phyloP scores from a whole-genome alignment of 2,113 vertebrate genomes.

The Pipra filicauda region DNA sequence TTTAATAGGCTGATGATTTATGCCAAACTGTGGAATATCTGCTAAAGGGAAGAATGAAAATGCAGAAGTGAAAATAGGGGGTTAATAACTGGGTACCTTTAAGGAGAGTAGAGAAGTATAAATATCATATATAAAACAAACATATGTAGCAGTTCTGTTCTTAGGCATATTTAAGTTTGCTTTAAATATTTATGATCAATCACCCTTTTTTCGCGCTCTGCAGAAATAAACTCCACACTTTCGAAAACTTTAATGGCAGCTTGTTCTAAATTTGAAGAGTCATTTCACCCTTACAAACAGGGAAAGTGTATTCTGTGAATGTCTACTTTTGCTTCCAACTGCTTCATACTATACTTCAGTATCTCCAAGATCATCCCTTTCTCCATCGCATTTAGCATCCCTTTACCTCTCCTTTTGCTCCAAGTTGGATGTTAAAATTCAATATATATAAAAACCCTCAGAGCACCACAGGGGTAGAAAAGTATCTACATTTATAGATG shows the following conservation, averaged over 20 bases:
- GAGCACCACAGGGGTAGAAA: neutral
- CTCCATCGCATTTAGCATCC: neutral
- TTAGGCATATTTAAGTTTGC: neutral
- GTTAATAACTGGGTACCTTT: neutral
- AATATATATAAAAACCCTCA: neutral
- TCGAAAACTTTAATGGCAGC: neutral
- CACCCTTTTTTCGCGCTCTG: neutral
- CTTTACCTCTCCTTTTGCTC: neutral
- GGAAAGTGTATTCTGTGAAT: neutral
- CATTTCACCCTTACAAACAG: neutral
- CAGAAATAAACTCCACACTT: slow-evolving; percentile 19
- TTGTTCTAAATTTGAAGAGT: neutral
- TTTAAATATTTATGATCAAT: neutral
- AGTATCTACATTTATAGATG: neutral
- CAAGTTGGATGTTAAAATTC: neutral
- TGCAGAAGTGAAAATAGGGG: neutral
- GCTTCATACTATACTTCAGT: neutral
- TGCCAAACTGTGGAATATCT: neutral
- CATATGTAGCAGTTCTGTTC: neutral
- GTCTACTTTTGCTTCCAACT: neutral
- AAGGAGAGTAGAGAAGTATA: neutral
- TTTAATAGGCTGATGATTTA: neutral
- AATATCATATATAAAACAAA: neutral
- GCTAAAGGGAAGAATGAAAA: neutral
- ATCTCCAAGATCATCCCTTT: neutral